Base-by-base conservation (phyloP, 2,888 invertebrate species). In the Danaus chrysippus region DNA sequence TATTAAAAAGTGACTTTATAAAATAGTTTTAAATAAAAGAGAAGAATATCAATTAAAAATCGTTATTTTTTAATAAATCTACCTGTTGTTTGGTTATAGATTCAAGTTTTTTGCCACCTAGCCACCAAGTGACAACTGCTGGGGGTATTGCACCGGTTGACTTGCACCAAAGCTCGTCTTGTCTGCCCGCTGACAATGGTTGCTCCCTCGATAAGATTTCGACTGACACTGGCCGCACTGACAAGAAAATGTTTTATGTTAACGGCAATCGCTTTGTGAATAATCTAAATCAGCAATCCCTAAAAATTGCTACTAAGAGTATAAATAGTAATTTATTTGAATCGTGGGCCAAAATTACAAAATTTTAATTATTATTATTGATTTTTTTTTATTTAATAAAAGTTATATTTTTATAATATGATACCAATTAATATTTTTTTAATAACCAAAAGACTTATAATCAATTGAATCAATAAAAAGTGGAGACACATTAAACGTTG, bases 111-210 rank as follows among this genome's bases (percentile, higher is more conserved):
- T 93, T 93, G 42, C 93, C 94, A 68, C 95, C 95, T 83, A 96
- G 93, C 94, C 94, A 96, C 97, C 97, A 97, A 0, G 95, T 94
- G 65, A 97, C 93, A 73, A 93, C 94, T 0, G 97, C 96, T 0
- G 97, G 95, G 1, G 97, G 97, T 66, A 96, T 89, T 5, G 97
- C 97, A 12, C 97, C 97, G 58, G 93, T 93, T 0, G 96, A 94
- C 81, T 94, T 94, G 78, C 97, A 98, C 77, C 94, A 94, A 65
- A 97, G 92, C 77, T 96, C 95, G 72, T 96, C 95, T 77, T 93
- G 93, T 73, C 96, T 92, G 70, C 96, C 96, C 2, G 96, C 96
- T 34, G 97, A 96, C 68, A 97, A 91, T 0, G 97, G 96, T 73
- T 96, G 95, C 77, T 96, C 95, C 79, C 95, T 94, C 74, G 94